A percentile compares a stretch with the other conserved stretches of the same genome.
phyloP scores from a whole-genome alignment of 1,140 invertebrate genomes.

The Rhyacophila brunnea region DNA sequence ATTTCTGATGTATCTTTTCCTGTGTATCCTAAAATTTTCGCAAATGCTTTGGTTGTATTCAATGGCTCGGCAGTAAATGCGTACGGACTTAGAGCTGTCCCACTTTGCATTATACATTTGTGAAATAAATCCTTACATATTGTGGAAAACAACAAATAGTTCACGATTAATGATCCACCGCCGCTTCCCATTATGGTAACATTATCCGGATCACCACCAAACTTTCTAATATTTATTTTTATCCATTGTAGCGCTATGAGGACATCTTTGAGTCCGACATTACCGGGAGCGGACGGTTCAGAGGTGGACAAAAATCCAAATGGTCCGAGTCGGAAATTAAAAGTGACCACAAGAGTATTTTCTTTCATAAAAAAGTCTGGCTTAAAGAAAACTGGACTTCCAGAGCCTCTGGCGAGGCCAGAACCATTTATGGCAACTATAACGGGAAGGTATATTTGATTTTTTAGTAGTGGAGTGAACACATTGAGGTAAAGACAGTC shows the following conservation, averaged over 20 bases:
- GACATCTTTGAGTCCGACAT: conserved; percentile 5
- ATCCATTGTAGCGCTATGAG: neutral
- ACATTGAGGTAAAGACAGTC: conserved; percentile 3
- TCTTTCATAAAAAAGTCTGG: conserved; percentile 1
- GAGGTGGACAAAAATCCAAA: conserved; percentile 6
- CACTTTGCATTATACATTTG: conserved; percentile 16
- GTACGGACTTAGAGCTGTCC: conserved; percentile 11
- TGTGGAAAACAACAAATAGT: conserved; percentile 3
- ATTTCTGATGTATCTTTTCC: neutral
- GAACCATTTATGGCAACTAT: neutral
- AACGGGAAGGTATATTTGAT: neutral
- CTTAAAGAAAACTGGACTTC: neutral
- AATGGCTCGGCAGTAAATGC: conserved; percentile 12
- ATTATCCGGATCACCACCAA: conserved; percentile 10
- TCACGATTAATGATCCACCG: neutral
- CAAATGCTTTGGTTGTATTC: neutral
- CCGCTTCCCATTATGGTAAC: conserved; percentile 1
- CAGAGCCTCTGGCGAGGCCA: neutral
- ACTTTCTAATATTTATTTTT: conserved; percentile 2
- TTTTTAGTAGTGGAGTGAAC: neutral
- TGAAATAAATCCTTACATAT: neutral
- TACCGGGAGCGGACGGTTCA: conserved; percentile 1
- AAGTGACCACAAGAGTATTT: neutral
- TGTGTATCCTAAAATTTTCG: conserved; percentile 3
- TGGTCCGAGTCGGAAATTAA: conserved; percentile 6